phyloP scores from a whole-genome alignment of 2,113 vertebrate species.

The Odocoileus hemionus region DNA sequence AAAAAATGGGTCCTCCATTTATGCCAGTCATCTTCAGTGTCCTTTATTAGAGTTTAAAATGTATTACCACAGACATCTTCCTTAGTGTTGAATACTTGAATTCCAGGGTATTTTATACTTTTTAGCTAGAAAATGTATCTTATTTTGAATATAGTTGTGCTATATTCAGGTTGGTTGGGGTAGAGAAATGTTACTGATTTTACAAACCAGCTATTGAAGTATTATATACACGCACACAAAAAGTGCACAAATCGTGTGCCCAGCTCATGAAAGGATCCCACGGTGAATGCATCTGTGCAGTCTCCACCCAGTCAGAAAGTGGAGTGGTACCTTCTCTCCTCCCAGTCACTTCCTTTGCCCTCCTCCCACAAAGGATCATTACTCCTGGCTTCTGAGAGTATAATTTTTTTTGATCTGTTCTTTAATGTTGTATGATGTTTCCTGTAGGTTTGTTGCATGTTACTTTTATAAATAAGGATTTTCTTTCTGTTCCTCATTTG shows the following conservation, averaged over 20 bases:
- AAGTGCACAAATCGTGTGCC: neutral
- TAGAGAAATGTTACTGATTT: neutral
- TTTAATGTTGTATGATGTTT: neutral
- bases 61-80: neutral
- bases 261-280: neutral
- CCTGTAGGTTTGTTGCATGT: neutral
- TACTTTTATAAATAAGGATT: neutral
- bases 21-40: neutral
- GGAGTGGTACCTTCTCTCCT: neutral
- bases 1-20: neutral
- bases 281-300: neutral
- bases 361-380: neutral
- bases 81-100: neutral
- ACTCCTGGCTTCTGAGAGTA: neutral
- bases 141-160: neutral
- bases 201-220: neutral
- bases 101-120: neutral
- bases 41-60: neutral
- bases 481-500: neutral
- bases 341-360: neutral
- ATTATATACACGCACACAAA: neutral
- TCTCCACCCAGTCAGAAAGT: neutral
- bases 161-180: neutral
- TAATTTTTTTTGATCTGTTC: neutral
- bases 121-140: neutral